Conservation (phyloP, 2,888 invertebrate genomes). For the Aspidiotus destructor region DNA sequence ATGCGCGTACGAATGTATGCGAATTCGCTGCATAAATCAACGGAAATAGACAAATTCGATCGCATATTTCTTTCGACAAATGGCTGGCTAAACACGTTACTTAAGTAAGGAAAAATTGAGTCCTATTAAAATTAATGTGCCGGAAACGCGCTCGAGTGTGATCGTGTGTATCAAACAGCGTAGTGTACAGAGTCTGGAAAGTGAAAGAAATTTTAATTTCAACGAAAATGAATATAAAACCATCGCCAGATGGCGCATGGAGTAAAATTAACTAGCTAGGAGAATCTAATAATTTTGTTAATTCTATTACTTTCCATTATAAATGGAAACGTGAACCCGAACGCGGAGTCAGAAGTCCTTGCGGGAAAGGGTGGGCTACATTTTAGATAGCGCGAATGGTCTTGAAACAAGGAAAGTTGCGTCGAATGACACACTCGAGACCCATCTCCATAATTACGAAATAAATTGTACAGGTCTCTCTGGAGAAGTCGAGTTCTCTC, state of each 20-base stretch:
- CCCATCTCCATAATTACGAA: slow-evolving; percentile 38
- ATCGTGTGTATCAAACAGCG: too few relatives aligned
- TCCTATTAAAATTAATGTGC: too few relatives aligned
- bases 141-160: too few relatives aligned
- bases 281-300: slow-evolving; percentile 34
- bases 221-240: slow-evolving; percentile 16
- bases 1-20: too few relatives aligned
- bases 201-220: slow-evolving; percentile 26
- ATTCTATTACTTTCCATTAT: slow-evolving; percentile 36
- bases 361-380: slow-evolving; percentile 9
- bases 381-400: slow-evolving; percentile 31
- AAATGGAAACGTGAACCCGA: slow-evolving; percentile 31
- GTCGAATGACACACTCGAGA: slow-evolving; percentile 36
- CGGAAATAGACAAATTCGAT: too few relatives aligned
- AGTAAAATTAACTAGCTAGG: slow-evolving; percentile 25
- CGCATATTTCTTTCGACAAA: too few relatives aligned
- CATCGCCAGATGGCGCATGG: slow-evolving; percentile 9
- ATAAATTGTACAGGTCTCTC: slow-evolving; percentile 37
- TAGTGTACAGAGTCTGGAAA: neutral
- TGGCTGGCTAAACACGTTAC: too few relatives aligned
- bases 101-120: too few relatives aligned
- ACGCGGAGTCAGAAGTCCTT: slow-evolving; percentile 13
- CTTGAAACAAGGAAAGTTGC: slow-evolving; percentile 33
- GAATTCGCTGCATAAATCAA: too few relatives aligned
- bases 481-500: slow-evolving; percentile 19